Evolutionary conservation across 2,113 vertebrate genomes (phyloP), one percentile per base, ranked within the genome.

Genomic region (Tachycineta bicolor): DNA sequence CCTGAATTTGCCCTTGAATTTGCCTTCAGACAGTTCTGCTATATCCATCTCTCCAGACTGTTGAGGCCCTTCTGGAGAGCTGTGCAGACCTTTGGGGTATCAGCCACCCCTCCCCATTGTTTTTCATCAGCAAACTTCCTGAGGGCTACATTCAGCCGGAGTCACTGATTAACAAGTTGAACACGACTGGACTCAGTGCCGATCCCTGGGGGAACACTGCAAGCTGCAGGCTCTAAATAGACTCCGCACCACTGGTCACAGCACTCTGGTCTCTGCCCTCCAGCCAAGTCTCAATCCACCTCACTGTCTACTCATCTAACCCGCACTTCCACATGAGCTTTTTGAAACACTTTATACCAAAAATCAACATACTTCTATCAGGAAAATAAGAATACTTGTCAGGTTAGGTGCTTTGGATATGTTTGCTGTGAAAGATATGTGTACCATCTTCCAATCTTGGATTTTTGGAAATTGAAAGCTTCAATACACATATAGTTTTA

Each of bases 171-270:
- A 62, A 11, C 23, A 34, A 33, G 9, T 11, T 28, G 34, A 49
- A 77, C 25, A 56, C 10, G 1, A 20, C 22, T 28, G 17, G 23
- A 55, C 31, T 15, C 55, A 23, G 5, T 19, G 33, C 12, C 0
- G 0, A 49, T 41, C 34, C 12, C 31, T 43, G 31, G 18, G 18
- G 16, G 22, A 69, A 6, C 21, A 26, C 12, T 34, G 25, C 0
- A 1, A 75, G 11, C 25, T 31, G 12, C 6, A 49, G 47, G 21
- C 29, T 69, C 41, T 33, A 55, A 34, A 22, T 9, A 26, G 12
- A 31, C 16, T 37, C 39, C 28, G 46, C 28, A 39, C 18, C 26
- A 7, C 25, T 63, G 34, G 9, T 49, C 21, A 56, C 22, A 69
- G 8, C 14, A 31, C 17, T 59, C 44, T 34, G 20, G 62, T 39